A percentile compares a stretch with the other conserved stretches of the same genome.
phyloP scores from a whole-genome alignment of 2,113 vertebrate genomes.

The Siniperca knerii region DNA sequence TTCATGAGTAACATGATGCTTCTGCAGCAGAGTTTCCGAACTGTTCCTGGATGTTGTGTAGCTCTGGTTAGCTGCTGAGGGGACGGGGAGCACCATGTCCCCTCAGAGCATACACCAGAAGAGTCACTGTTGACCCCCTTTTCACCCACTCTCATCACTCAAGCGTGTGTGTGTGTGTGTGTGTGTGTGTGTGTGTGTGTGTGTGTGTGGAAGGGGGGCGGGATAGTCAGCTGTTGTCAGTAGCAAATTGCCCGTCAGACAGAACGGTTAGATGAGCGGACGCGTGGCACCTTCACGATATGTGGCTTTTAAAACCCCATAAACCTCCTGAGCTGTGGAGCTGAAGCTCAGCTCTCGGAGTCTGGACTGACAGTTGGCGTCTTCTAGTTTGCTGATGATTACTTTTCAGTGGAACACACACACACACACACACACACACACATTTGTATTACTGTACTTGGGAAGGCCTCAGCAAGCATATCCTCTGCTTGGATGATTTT shows the following conservation, averaged over 20 bases:
- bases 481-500: conserved; percentile 26
- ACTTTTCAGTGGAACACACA: conserved; percentile 63
- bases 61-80: background rate
- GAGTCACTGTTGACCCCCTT: background rate
- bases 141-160: conserved; percentile 24
- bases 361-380: conserved; percentile 69
- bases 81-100: background rate
- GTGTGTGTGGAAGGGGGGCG: background rate
- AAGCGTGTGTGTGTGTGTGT: background rate
- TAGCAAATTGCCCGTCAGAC: conserved; percentile 62
- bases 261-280: conserved; percentile 37
- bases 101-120: background rate
- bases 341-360: conserved; percentile 52
- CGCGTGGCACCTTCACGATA: conserved; percentile 47
- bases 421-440: conserved; percentile 24
- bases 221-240: background rate
- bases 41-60: background rate
- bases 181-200: background rate
- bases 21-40: background rate
- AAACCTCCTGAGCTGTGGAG: conserved; percentile 68
- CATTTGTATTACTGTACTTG: conserved; percentile 7
- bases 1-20: too few relatives aligned
- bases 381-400: conserved; percentile 72
- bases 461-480: conserved; percentile 23
- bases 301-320: conserved; percentile 76